Base-by-base conservation (phyloP, 2,888 invertebrate genomes). In the Tipula lateralis region DNA sequence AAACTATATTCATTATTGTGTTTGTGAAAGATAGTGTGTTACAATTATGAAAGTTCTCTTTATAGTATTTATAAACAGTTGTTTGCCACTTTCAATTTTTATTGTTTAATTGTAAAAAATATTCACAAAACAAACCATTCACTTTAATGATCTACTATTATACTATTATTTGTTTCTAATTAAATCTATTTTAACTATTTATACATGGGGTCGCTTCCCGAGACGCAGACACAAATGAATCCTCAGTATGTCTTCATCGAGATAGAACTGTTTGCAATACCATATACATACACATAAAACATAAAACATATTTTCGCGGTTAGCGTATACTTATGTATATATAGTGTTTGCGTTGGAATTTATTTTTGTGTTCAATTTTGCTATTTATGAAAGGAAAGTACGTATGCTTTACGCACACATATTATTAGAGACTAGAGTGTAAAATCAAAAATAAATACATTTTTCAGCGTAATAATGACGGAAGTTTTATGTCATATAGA, bases 41-140 rank as follows among this genome's bases (percentile, higher is more conserved):
- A 66, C 66, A 66, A 66, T 66, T 66, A 66, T 66, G 66, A 66
- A 66, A 66, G 66, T 66, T 66, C 19, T 66, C 24, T 66, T 66
- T 24, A 44, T 16, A 9, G 39, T 39, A 32, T n/a, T 34, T 34
- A 34, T n/a, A n/a, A n/a, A 32, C 32, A 32, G 32, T 32, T 12
- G 1, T 39, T 16, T 16, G 44, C 44, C 44, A 50, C 44, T 50
- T 50, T 50, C 44, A 50, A 50, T 50, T 50, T 50, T 50, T 50
- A 50, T 50, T 50, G 39, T 44, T n/a, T n/a, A n/a, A n/a, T n/a
- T n/a, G n/a, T n/a, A n/a, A n/a, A n/a, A n/a, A n/a, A n/a, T n/a
- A n/a, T n/a, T n/a, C n/a, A n/a, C n/a, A n/a, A n/a, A n/a, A n/a
- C n/a, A n/a, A n/a, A n/a, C n/a, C n/a, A n/a, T n/a, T n/a, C n/a